A percentile compares a stretch with the other conserved stretches of the same genome.
phyloP scores from a whole-genome alignment of 2,797 vertebrate genomes.

The Molossus alvarezi region DNA sequence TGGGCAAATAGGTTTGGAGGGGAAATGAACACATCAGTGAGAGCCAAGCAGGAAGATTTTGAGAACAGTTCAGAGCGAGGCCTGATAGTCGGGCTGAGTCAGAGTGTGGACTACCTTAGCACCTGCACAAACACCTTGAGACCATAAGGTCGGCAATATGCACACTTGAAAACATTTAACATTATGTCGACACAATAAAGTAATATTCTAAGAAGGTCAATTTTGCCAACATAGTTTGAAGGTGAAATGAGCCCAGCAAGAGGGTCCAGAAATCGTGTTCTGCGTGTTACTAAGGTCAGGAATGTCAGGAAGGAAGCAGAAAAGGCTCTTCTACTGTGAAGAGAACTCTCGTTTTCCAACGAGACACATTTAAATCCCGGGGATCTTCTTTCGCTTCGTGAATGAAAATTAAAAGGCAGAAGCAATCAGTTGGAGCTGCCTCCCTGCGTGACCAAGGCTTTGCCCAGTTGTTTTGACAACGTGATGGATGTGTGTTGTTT shows the following conservation, averaged over 20 bases:
- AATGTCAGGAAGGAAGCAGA: neutral
- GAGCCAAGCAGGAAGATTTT: neutral
- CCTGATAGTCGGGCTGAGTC: neutral
- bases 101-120: neutral
- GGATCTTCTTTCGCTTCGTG: conserved; percentile 30
- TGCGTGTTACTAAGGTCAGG: neutral
- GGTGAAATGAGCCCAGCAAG: neutral
- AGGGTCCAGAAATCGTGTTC: neutral
- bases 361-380: neutral
- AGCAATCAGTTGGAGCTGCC: neutral
- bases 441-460: neutral
- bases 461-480: neutral
- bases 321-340: neutral
- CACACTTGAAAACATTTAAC: neutral
- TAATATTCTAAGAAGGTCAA: conserved; percentile 13
- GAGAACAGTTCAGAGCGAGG: neutral
- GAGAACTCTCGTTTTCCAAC: neutral
- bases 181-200: neutral
- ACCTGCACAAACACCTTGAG: conserved; percentile 53
- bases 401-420: conserved; percentile 39
- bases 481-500: neutral
- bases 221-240: conserved; percentile 10
- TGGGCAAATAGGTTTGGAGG: neutral
- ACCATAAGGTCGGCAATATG: neutral
- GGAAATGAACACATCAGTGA: neutral